These are phyloP conservation scores for Sipha flava DNA, from an alignment of 1,140 invertebrate genomes.

Conservation along the genomic window DNA sequence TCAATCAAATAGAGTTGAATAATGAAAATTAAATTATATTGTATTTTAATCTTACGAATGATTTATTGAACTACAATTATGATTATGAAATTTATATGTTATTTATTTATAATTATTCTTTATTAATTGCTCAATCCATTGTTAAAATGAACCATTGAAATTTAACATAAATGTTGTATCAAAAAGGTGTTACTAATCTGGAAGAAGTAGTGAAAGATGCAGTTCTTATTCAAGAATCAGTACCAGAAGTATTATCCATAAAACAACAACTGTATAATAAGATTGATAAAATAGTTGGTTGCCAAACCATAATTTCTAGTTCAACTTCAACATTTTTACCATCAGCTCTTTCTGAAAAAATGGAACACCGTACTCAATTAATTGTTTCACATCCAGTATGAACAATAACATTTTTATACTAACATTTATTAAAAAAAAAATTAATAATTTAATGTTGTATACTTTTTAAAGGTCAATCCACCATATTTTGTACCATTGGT, in stretches of 20 bases:
- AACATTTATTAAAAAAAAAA: not conserved
- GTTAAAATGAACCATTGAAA: too few relatives aligned
- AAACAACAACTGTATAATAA: conserved; percentile 73
- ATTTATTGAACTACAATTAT: too few relatives aligned
- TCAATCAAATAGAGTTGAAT: too few relatives aligned
- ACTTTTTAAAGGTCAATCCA: conserved; percentile 68
- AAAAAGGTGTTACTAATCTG: conserved; percentile 56
- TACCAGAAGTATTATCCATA: conserved; percentile 78
- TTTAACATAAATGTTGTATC: conserved; percentile 25
- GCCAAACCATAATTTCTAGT: conserved; percentile 70
- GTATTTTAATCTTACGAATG: too few relatives aligned
- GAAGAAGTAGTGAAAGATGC: conserved; percentile 60
- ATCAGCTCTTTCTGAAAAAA: conserved; percentile 69
- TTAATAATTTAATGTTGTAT: not conserved
- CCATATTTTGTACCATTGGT: conserved; percentile 91
- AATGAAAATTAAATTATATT: too few relatives aligned
- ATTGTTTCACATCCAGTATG: conserved; percentile 80
- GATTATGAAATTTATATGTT: too few relatives aligned
- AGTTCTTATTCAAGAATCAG: conserved; percentile 78
- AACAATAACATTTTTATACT: conserved; percentile 30
- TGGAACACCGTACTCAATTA: conserved; percentile 66
- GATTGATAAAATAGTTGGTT: conserved; percentile 65
- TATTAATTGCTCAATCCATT: too few relatives aligned
- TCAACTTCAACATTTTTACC: conserved; percentile 86
- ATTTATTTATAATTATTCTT: too few relatives aligned